A percentile compares a stretch with the other conserved stretches of the same genome.
Evolutionary conservation across 2,888 invertebrate genomes (phyloP).

Genomic region (Troglohyphantes excavatus): DNA sequence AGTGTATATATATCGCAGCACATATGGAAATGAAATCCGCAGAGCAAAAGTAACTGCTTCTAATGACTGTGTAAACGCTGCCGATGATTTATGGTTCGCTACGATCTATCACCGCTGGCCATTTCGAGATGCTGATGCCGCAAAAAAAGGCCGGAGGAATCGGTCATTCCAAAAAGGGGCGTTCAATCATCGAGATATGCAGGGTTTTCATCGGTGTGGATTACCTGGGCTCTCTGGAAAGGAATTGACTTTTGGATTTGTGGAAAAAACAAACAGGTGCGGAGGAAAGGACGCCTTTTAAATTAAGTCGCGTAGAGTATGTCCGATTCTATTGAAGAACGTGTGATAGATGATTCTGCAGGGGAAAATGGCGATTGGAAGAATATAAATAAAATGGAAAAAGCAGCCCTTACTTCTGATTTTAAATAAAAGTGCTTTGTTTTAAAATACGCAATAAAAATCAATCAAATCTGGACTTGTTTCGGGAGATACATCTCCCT

Average conservation of each 20-base stretch:
- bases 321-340: too few species aligned
- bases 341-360: too few species aligned
- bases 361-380: too few species aligned
- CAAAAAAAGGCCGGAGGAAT: not conserved
- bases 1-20: slow-evolving; percentile 40
- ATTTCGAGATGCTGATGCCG: not conserved
- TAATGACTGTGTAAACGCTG: slow-evolving; percentile 74
- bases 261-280: too few species aligned
- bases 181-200: slow-evolving; percentile 12
- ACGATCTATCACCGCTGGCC: slow-evolving; percentile 59
- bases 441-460: too few species aligned
- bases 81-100: slow-evolving; percentile 62
- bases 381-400: too few species aligned
- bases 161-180: not conserved
- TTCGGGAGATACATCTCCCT: too few species aligned
- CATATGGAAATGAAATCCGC: slow-evolving; percentile 69
- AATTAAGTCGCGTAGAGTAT: too few species aligned
- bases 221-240: not conserved
- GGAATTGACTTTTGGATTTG: not conserved
- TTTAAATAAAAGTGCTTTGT: too few species aligned
- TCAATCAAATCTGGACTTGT: too few species aligned
- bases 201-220: slow-evolving; percentile 10
- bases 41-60: slow-evolving; percentile 67
- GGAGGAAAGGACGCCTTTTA: too few species aligned
- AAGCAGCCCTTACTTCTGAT: too few species aligned